phyloP scores from a whole-genome alignment of 2,113 vertebrate species.

The Alethe castanea region DNA sequence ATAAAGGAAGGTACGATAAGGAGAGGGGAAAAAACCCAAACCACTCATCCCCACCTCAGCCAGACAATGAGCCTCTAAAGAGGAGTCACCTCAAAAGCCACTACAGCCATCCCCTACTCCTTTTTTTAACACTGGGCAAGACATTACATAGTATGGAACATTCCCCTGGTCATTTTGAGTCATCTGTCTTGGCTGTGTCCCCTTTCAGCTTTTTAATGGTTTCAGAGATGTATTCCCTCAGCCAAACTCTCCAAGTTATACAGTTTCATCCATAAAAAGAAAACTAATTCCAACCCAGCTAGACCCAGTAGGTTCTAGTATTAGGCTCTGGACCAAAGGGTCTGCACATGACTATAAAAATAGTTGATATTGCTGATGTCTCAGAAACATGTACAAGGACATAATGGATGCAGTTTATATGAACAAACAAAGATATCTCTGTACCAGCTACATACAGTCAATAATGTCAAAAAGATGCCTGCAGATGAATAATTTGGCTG shows the following conservation, averaged over 20 bases:
- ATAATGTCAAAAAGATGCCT: neutral
- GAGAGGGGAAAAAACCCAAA: neutral
- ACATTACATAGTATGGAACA: neutral
- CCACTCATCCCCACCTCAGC: fast-evolving
- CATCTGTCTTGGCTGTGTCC: neutral
- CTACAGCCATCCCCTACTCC: neutral
- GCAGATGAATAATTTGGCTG: neutral
- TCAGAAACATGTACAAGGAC: neutral
- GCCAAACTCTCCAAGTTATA: neutral
- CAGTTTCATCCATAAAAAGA: neutral
- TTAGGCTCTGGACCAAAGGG: neutral
- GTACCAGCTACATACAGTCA: neutral
- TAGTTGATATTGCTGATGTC: fast-evolving
- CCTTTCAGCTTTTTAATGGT: neutral
- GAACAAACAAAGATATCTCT: neutral
- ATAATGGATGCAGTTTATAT: neutral
- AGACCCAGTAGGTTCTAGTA: neutral
- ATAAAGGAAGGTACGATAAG: neutral
- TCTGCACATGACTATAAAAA: neutral
- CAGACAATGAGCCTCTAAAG: neutral
- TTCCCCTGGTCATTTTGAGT: neutral
- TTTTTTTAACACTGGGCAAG: neutral
- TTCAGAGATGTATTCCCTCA: neutral
- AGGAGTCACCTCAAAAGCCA: neutral
- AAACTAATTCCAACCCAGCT: neutral